Base-by-base conservation (phyloP, 2,888 invertebrate species). In the Caenorhabditis sulstoni region DNA sequence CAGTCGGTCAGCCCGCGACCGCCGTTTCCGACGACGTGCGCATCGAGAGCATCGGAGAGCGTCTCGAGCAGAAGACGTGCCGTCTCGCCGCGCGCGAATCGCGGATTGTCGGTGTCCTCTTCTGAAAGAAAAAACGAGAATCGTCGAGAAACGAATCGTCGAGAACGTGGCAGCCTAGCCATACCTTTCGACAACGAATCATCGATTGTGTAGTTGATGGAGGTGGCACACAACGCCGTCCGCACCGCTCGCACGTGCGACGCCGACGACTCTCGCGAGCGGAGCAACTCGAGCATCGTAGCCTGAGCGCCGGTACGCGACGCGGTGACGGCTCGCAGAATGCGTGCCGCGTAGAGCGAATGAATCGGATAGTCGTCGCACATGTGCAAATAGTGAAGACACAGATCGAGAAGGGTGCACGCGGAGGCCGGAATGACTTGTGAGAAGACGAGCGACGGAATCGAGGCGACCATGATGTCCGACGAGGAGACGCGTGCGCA, bases 1-100 rank as follows among this genome's bases (percentile, higher is more conserved):
- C 50, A 41, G 44, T 73, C 67, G 5, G 66, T 49, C 0, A 64
- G 55, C 37, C 71, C 55, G 55, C 55, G 45, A 39, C 71, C 55
- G 29, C 47, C 29, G 29, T 29, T 29, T 3, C 29, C 29, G 29
- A 29, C 29, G 29, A 62, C 58, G 14, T 62, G 64, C 18, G 50
- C 58, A 20, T 68, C 67, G 23, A 70, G 58, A 0, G 67, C 68
- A 18, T 64, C 78, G 1, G 79, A 65, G 7, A 79, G 55, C 12
- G 79, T 74, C 71, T 88, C 88, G 22, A 87, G 53, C n/a, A 88
- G 37, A 9, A 83, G 45, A 23, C 87, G 77, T n/a, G 85, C 84
- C 1, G 85, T 85, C 76, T 88, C 88, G 22, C 88, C 88, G 9
- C 87, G 77, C 4, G 81, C 81, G 29, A 52, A 59, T 3, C 50